phyloP scores from a whole-genome alignment of 2,113 vertebrate genomes.

The Sisor rabdophorus region DNA sequence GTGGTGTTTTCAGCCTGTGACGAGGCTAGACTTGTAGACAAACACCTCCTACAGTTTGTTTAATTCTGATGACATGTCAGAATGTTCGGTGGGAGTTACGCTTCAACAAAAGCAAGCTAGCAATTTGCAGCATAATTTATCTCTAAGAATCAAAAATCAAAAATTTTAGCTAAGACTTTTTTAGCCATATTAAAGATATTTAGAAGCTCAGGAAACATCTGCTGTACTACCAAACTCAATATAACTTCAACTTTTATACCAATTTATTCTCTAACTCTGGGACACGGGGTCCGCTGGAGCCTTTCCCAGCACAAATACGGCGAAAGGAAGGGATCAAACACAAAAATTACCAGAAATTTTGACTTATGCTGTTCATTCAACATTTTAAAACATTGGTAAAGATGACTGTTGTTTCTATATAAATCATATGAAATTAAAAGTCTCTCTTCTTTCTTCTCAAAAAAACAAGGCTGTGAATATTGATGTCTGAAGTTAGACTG shows the following conservation, averaged over 20 bases:
- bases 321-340: too few species aligned
- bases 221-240: background rate
- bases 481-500: too few species aligned
- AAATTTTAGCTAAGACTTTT: background rate
- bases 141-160: too few species aligned
- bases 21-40: slow-evolving; percentile 24
- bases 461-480: too few species aligned
- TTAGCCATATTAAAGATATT: background rate
- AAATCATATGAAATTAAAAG: background rate
- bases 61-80: slow-evolving; percentile 29
- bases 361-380: background rate
- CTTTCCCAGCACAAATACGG: too few species aligned
- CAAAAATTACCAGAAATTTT: background rate
- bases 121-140: background rate
- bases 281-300: too few species aligned
- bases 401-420: background rate
- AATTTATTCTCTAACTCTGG: too few species aligned
- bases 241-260: too few species aligned
- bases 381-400: background rate
- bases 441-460: too few species aligned
- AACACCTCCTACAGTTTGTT: slow-evolving; percentile 29
- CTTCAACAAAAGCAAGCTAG: background rate
- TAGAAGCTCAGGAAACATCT: background rate
- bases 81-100: background rate
- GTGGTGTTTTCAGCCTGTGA: slow-evolving; percentile 33